A percentile compares a stretch with the other conserved stretches of the same genome.
phyloP scores from a whole-genome alignment of 2,113 vertebrate genomes.

The Varanus komodoensis region DNA sequence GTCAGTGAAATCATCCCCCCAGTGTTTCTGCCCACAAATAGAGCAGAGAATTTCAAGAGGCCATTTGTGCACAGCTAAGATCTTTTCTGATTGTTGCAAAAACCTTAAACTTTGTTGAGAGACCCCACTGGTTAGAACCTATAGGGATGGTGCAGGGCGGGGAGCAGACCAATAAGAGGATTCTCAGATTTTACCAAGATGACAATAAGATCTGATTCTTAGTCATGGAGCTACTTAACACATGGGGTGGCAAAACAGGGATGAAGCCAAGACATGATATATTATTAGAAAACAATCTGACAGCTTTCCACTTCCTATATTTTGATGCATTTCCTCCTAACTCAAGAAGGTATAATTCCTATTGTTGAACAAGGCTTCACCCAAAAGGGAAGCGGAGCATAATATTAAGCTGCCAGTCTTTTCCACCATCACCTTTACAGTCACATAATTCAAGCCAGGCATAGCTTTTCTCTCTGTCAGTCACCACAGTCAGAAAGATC shows the following conservation, averaged over 20 bases:
- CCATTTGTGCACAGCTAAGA: no score
- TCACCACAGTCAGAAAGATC: slow-evolving; percentile 24
- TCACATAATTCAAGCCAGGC: slow-evolving; percentile 44
- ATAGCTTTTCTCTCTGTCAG: slow-evolving; percentile 37
- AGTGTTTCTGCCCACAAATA: no score
- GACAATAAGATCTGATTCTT: background rate
- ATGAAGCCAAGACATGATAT: slow-evolving; percentile 35
- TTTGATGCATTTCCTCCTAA: slow-evolving; percentile 54
- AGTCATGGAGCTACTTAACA: no score
- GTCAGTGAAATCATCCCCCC: no score
- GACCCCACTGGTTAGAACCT: background rate
- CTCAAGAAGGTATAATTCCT: slow-evolving; percentile 35
- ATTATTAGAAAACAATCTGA: slow-evolving; percentile 52
- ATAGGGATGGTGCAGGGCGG: no score
- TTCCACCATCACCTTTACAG: slow-evolving; percentile 24
- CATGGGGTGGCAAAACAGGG: slow-evolving; percentile 46
- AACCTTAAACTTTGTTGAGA: background rate
- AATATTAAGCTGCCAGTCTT: slow-evolving; percentile 40
- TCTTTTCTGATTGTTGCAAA: background rate
- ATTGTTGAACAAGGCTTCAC: slow-evolving; percentile 50
- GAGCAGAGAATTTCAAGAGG: no score
- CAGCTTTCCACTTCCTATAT: slow-evolving; percentile 37
- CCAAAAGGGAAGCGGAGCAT: slow-evolving; percentile 51
- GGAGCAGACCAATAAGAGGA: background rate
- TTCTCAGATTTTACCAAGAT: background rate